Conservation (phyloP, 2,888 invertebrate species). For the Dicyrtomina minuta region DNA sequence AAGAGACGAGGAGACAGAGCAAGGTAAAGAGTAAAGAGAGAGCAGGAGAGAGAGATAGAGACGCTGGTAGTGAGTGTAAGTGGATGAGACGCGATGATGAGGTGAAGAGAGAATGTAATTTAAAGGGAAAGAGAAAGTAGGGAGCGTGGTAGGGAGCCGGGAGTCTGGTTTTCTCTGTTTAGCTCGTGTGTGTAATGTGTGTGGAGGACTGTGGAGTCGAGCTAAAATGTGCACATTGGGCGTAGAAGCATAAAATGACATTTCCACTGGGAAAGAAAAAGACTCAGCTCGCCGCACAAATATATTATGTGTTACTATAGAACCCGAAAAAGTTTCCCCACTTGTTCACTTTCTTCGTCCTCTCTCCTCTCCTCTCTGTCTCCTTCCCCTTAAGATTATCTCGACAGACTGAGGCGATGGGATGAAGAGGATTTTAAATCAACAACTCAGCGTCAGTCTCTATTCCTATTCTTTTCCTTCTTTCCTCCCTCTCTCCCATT, state of each 20-base stretch:
- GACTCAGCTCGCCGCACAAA: too few species aligned
- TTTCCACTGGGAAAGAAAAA: constrained; percentile 32
- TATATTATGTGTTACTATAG: too few species aligned
- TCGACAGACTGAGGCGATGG: neutral
- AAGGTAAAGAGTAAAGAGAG: too few species aligned
- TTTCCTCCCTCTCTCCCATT: neutral
- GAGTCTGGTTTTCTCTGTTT: too few species aligned
- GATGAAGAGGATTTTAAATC: too few species aligned
- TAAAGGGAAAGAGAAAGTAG: neutral
- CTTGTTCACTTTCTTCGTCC: neutral
- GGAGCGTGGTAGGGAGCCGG: too few species aligned
- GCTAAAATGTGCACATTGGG: constrained; percentile 22
- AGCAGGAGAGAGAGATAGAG: too few species aligned
- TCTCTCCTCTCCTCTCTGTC: neutral
- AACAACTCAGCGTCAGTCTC: too few species aligned
- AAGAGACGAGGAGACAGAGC: too few species aligned
- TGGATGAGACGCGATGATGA: too few species aligned
- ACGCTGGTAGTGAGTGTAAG: too few species aligned
- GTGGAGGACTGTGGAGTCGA: neutral
- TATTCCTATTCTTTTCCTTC: neutral
- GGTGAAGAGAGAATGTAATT: neutral
- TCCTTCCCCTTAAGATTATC: neutral
- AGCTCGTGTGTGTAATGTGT: too few species aligned
- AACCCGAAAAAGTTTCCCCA: neutral
- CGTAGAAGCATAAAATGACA: constrained; percentile 38